These are phyloP conservation scores for Archips xylosteana DNA, from an alignment of 2,888 invertebrate species.

Conservation along the genomic window DNA sequence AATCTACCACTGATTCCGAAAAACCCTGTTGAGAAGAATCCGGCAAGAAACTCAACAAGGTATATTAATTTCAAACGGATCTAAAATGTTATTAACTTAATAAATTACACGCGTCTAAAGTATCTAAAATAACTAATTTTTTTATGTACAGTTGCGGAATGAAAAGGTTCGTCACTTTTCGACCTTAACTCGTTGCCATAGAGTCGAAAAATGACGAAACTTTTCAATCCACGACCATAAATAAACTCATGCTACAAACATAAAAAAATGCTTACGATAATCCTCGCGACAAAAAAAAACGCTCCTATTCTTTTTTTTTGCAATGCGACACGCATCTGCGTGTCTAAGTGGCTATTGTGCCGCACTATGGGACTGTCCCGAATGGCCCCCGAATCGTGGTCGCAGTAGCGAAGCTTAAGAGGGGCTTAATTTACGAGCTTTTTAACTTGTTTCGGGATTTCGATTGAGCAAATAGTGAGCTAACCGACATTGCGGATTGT, in stretches of 20 bases:
- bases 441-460: slow-evolving; percentile 15
- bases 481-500: neutral
- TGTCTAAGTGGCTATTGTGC: slow-evolving; percentile 43
- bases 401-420: slow-evolving; percentile 37
- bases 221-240: too few species aligned
- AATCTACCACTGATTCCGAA: too few species aligned
- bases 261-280: neutral
- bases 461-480: slow-evolving; percentile 9
- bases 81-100: too few species aligned
- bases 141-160: too few species aligned
- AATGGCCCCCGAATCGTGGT: slow-evolving; percentile 30
- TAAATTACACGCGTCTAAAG: too few species aligned
- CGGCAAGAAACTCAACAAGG: too few species aligned
- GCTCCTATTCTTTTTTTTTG: slow-evolving; percentile 34
- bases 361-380: slow-evolving; percentile 39
- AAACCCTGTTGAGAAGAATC: too few species aligned
- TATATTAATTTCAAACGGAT: too few species aligned
- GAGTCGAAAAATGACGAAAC: too few species aligned
- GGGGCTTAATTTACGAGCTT: slow-evolving; percentile 21
- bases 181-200: too few species aligned
- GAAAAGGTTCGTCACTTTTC: too few species aligned
- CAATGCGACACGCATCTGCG: slow-evolving; percentile 44
- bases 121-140: too few species aligned
- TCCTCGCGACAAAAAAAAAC: neutral
- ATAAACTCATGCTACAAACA: neutral